phyloP scores from a whole-genome alignment of 2,113 vertebrate genomes.

The Vanacampus margaritifer region DNA sequence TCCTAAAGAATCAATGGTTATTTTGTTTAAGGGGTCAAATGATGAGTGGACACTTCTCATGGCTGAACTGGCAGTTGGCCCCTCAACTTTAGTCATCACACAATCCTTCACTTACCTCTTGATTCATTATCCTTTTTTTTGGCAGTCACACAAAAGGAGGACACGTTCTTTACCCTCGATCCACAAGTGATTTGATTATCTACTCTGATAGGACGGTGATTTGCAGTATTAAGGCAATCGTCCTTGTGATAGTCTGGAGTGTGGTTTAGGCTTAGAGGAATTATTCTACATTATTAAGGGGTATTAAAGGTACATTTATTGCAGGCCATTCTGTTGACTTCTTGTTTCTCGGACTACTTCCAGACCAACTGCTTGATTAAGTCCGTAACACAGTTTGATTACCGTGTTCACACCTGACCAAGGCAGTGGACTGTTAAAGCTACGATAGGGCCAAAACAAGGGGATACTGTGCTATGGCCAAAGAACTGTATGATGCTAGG shows the following conservation, averaged over 20 bases:
- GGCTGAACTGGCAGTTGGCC: background rate
- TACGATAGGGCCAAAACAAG: background rate
- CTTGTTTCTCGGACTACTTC: background rate
- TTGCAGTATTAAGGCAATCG: conserved; percentile 24
- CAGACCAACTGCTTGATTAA: background rate
- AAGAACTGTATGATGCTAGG: background rate
- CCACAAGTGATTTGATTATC: conserved; percentile 19
- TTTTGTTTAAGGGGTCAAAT: background rate
- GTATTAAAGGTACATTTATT: conserved; percentile 3
- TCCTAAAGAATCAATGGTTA: conserved; percentile 2
- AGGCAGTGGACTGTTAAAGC: background rate
- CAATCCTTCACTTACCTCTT: background rate
- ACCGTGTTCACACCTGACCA: background rate
- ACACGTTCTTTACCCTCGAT: conserved; percentile 1
- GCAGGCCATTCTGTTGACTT: background rate
- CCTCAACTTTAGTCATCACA: background rate
- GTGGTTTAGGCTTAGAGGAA: conserved; percentile 10
- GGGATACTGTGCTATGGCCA: background rate
- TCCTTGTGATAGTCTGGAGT: conserved; percentile 6
- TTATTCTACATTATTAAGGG: background rate
- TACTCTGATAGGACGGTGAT: conserved; percentile 30
- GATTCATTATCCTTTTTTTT: conserved; percentile 5
- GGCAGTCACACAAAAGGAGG: conserved; percentile 4
- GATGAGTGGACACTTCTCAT: conserved; percentile 17
- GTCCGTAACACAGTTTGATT: background rate